phyloP scores from a whole-genome alignment of 2,797 vertebrate species.

The Mycteria americana region DNA sequence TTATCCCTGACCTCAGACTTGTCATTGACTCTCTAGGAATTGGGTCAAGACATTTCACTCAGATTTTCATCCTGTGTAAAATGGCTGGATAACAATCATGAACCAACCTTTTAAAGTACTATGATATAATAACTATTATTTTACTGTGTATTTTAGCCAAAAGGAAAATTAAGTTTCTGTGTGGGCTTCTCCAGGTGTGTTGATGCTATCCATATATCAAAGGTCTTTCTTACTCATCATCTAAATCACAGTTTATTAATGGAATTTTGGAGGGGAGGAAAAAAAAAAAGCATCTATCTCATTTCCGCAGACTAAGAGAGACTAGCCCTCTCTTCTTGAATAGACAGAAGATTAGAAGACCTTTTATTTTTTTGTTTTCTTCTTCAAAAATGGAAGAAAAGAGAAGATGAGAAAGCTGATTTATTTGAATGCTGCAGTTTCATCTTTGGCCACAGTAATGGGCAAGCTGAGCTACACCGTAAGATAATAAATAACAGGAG shows the following conservation, averaged over 20 bases:
- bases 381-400: neutral
- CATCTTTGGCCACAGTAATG: slow-evolving; percentile 11
- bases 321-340: neutral
- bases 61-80: neutral
- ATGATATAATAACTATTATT: neutral
- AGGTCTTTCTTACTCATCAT: neutral
- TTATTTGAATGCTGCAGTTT: slow-evolving; percentile 40
- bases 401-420: neutral
- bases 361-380: neutral
- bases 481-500: slow-evolving; percentile 42
- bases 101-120: neutral
- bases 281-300: neutral
- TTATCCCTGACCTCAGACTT: neutral
- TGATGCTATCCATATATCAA: neutral
- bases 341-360: neutral
- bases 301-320: neutral
- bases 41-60: neutral
- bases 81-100: neutral
- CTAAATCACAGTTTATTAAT: slow-evolving; percentile 15
- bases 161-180: neutral
- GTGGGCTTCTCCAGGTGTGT: neutral
- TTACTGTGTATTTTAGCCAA: neutral
- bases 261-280: neutral
- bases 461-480: slow-evolving; percentile 16
- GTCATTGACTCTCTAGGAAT: neutral